phyloP scores from a whole-genome alignment of 2,888 invertebrate genomes.

The Luperina testacea region DNA sequence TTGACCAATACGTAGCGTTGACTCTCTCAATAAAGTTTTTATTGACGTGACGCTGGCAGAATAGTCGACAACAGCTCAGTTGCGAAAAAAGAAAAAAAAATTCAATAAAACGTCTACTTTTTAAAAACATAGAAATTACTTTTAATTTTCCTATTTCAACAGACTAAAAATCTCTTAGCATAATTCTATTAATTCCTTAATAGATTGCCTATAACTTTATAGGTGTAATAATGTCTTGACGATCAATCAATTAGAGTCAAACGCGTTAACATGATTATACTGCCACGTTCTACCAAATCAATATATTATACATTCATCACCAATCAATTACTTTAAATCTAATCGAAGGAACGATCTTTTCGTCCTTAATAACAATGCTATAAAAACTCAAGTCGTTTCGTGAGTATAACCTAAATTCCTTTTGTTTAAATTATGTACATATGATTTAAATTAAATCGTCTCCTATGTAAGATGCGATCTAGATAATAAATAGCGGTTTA shows the following conservation, averaged over 20 bases:
- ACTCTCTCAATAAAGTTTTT: no score
- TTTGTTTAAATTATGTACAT: conserved; percentile 54
- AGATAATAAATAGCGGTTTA: conserved; percentile 53
- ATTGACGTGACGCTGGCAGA: background rate
- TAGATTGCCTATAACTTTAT: conserved; percentile 27
- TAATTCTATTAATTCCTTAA: conserved; percentile 43
- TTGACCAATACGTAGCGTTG: background rate
- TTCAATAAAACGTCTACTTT: background rate
- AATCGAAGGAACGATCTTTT: conserved; percentile 23
- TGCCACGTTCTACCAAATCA: conserved; percentile 23
- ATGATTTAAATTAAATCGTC: conserved; percentile 55
- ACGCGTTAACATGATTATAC: conserved; percentile 23
- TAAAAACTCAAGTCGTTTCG: conserved; percentile 34
- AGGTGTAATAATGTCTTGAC: conserved; percentile 18
- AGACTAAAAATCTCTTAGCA: background rate
- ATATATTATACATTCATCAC: conserved; percentile 45
- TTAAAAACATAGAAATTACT: background rate
- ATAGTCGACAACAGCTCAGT: no score
- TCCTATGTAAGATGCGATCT: conserved; percentile 45
- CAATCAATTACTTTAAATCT: conserved; percentile 40
- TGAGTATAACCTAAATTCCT: conserved; percentile 40
- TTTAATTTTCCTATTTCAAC: background rate
- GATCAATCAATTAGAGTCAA: conserved; percentile 41
- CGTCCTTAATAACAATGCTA: conserved; percentile 7
- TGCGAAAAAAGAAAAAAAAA: no score